Evolutionary conservation across 1,140 invertebrate genomes (phyloP).

Genomic region (Pseudomyrmex pallidus): DNA sequence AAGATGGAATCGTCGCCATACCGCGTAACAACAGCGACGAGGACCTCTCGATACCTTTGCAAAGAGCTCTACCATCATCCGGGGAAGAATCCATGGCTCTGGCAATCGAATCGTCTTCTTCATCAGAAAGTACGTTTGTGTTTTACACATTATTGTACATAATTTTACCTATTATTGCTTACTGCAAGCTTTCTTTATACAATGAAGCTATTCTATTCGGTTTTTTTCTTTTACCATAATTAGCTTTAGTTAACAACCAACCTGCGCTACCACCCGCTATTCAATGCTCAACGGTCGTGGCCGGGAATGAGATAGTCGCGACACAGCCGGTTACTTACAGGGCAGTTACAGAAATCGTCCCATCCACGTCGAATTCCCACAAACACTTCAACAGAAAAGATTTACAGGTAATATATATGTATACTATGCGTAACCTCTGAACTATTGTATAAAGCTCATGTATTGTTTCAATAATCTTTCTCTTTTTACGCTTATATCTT

Average conservation of each 20-base stretch:
- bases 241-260: conserved; percentile 69
- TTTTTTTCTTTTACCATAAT: conserved; percentile 15
- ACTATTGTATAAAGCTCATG: too few species aligned
- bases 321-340: conserved; percentile 75
- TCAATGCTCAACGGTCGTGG: conserved; percentile 84
- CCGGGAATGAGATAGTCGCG: conserved; percentile 86
- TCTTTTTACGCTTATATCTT: too few species aligned
- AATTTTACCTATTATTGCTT: not conserved
- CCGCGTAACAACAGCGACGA: conserved; percentile 77
- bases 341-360: conserved; percentile 83
- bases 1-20: conserved; percentile 80
- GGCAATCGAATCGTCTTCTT: conserved; percentile 76
- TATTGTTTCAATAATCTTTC: too few species aligned
- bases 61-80: conserved; percentile 78
- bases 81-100: conserved; percentile 77
- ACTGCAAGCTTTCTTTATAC: not conserved
- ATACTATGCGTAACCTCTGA: not conserved
- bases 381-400: conserved; percentile 79
- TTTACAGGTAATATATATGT: conserved; percentile 71
- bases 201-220: conserved; percentile 8
- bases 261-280: conserved; percentile 83
- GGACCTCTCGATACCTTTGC: conserved; percentile 71
- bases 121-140: conserved; percentile 74
- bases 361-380: conserved; percentile 83
- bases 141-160: not conserved